Conservation (phyloP, 2,797 vertebrate genomes). For the Danionella dracula region DNA sequence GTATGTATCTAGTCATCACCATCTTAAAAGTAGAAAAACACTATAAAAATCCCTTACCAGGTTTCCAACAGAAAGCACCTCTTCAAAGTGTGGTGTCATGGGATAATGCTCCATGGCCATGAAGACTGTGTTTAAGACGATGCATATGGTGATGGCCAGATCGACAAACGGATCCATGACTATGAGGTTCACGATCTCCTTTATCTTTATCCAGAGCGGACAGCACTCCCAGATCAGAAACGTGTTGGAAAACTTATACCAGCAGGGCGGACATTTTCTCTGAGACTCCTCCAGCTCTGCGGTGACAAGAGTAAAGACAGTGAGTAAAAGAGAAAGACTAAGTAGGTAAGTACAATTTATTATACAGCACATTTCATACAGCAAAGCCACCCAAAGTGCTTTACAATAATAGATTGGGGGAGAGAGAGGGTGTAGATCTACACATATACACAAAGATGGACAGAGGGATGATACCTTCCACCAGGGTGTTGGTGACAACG, state of each 20-base stretch:
- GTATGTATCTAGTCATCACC: not conserved
- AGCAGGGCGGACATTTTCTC: constrained; percentile 93
- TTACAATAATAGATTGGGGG: not conserved
- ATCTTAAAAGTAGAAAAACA: not conserved
- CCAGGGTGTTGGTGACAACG: constrained; percentile 89
- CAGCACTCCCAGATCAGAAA: constrained; percentile 98
- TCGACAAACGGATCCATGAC: constrained; percentile 99
- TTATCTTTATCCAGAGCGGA: constrained; percentile 90
- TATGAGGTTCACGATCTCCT: constrained; percentile 88
- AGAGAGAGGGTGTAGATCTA: not conserved
- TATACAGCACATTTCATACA: too few relatives aligned
- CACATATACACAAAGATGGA: not conserved
- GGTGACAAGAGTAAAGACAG: not conserved
- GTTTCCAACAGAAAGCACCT: constrained; percentile 83
- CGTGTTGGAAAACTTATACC: constrained; percentile 92
- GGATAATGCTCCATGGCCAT: constrained; percentile 99
- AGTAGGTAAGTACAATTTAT: not conserved
- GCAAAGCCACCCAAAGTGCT: too few relatives aligned
- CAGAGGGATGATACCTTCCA: constrained; percentile 78
- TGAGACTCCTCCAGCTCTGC: constrained; percentile 96
- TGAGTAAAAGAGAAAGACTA: not conserved
- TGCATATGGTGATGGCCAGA: constrained; percentile 97
- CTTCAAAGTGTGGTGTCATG: constrained; percentile 81
- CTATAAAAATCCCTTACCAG: constrained; percentile 75
- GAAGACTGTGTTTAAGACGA: constrained; percentile 95